Percentiles rank a stretch among this genome's conserved stretches.
These are phyloP conservation scores for Salpingus planirostris DNA, from an alignment of 2,888 invertebrate species.

Conservation along the genomic window DNA sequence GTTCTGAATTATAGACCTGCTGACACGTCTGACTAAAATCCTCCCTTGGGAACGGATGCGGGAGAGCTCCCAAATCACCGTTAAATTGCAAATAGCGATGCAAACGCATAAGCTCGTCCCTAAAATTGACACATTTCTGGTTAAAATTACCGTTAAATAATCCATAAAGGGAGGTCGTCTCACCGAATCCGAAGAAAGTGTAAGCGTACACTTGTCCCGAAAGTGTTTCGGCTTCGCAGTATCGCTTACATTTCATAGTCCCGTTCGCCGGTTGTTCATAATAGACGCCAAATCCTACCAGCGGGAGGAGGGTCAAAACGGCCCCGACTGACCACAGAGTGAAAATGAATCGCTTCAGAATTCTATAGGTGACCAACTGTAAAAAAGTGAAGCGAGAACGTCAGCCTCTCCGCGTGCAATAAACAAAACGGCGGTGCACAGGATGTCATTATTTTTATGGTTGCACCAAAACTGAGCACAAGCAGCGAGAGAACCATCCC, in stretches of 20 bases:
- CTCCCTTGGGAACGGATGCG: slow-evolving; percentile 44
- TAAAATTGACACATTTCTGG: too few relatives aligned
- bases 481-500: too few relatives aligned
- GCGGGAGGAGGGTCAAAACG: slow-evolving; percentile 63
- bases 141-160: too few relatives aligned
- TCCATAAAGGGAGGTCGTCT: slow-evolving; percentile 33
- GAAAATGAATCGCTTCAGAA: slow-evolving; percentile 62
- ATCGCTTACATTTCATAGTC: slow-evolving; percentile 53
- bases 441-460: too few relatives aligned
- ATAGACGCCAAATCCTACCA: slow-evolving; percentile 66
- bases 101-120: slow-evolving; percentile 63
- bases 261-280: slow-evolving; percentile 44
- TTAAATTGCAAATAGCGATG: slow-evolving; percentile 75
- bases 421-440: too few relatives aligned
- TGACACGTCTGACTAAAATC: slow-evolving; percentile 39
- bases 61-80: slow-evolving; percentile 68
- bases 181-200: slow-evolving; percentile 68
- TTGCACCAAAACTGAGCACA: too few relatives aligned
- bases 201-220: slow-evolving; percentile 66
- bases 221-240: slow-evolving; percentile 57
- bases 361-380: slow-evolving; percentile 73
- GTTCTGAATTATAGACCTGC: slow-evolving; percentile 35
- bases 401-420: slow-evolving; percentile 1
- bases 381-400: background rate
- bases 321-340: slow-evolving; percentile 61